Percentiles rank a stretch among this genome's conserved stretches.
Conservation (phyloP, 2,113 vertebrate genomes). For the Poecile atricapillus region DNA sequence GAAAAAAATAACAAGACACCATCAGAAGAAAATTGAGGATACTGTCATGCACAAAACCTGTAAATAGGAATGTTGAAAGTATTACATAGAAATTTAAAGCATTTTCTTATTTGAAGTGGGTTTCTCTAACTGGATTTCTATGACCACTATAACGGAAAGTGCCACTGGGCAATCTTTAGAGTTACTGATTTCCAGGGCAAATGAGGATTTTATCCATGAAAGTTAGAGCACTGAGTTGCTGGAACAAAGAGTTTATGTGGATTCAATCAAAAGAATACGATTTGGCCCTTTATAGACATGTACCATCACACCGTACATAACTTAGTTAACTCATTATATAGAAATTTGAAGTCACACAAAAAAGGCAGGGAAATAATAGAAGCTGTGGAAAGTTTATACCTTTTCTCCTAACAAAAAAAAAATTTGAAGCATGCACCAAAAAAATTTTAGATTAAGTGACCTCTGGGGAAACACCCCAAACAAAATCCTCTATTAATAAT, state of each 20-base stretch:
- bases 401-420: background rate
- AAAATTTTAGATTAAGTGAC: background rate
- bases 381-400: background rate
- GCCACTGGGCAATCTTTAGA: background rate
- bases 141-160: background rate
- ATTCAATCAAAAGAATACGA: background rate
- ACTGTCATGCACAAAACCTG: background rate
- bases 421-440: background rate
- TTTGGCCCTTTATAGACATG: background rate
- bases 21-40: background rate
- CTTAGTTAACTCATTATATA: background rate
- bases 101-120: background rate
- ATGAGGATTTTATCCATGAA: background rate
- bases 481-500: background rate
- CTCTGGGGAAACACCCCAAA: fast-evolving
- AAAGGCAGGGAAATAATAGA: background rate
- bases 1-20: background rate
- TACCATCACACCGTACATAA: background rate
- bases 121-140: background rate
- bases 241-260: background rate
- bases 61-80: background rate
- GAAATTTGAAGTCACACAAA: background rate
- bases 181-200: background rate
- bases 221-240: background rate
- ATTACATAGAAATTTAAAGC: background rate